Conservation (phyloP, 2,888 invertebrate genomes). For the Notocelia uddmanniana region DNA sequence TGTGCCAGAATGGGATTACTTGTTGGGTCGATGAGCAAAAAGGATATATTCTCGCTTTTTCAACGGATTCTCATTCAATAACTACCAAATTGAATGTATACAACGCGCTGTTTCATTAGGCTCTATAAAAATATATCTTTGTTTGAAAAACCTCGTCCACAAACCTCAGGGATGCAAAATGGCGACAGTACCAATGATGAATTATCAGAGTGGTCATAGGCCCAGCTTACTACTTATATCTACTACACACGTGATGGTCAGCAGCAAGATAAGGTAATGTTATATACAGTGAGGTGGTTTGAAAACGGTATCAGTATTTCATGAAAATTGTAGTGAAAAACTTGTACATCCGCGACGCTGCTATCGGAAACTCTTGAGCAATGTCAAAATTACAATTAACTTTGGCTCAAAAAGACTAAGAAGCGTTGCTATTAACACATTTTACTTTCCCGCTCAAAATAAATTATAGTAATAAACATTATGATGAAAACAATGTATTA, state of each 20-base stretch:
- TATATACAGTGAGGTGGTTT: neutral
- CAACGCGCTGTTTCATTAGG: no score
- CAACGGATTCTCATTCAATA: no score
- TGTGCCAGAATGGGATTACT: no score
- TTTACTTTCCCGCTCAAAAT: slow-evolving; percentile 43
- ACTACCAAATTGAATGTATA: no score
- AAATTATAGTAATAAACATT: slow-evolving; percentile 17
- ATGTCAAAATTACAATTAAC: neutral
- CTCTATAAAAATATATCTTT: no score
- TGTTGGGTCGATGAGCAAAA: no score
- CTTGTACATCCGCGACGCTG: neutral
- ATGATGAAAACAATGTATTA: neutral
- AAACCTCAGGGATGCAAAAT: no score
- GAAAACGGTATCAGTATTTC: neutral
- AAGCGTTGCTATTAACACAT: neutral
- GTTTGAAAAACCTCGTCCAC: no score
- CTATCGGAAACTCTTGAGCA: neutral
- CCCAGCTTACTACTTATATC: neutral
- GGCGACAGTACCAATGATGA: no score
- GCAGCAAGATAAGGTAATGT: slow-evolving; percentile 2
- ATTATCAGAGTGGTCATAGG: neutral
- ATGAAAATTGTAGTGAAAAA: neutral
- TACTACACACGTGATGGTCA: neutral
- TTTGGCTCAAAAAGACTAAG: neutral
- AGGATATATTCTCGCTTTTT: no score